Evolutionary conservation across 2,888 invertebrate genomes (phyloP).

Genomic region (Chirona hameri): DNA sequence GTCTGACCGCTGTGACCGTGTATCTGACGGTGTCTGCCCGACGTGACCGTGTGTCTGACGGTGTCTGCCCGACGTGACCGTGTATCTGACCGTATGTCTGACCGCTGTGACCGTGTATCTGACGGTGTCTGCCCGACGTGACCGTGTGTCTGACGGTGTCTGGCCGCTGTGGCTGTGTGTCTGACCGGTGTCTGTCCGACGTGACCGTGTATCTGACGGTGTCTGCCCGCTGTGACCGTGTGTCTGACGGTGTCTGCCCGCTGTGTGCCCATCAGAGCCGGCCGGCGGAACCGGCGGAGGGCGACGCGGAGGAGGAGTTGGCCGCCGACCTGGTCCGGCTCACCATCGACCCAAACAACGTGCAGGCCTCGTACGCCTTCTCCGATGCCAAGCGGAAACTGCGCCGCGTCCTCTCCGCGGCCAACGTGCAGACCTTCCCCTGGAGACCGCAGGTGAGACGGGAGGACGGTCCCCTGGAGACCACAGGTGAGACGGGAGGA

Average conservation of each 20-base stretch:
- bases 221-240: neutral
- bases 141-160: no score
- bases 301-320: slow-evolving; percentile 44
- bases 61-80: neutral
- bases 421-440: slow-evolving; percentile 54
- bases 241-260: neutral
- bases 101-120: neutral
- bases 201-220: neutral
- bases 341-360: slow-evolving; percentile 54
- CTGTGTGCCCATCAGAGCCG: neutral
- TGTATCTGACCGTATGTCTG: neutral
- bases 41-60: no score
- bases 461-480: neutral
- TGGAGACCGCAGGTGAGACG: slow-evolving; percentile 28
- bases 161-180: neutral
- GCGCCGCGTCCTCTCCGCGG: slow-evolving; percentile 82
- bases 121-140: no score
- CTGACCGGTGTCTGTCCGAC: neutral
- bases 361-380: slow-evolving; percentile 60
- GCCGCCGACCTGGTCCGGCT: slow-evolving; percentile 43
- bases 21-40: no score
- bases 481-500: no score
- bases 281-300: neutral
- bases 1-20: no score
- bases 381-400: slow-evolving; percentile 79